A percentile compares a stretch with the other conserved stretches of the same genome.
phyloP scores from a whole-genome alignment of 2,797 vertebrate species.

The Sebastiscus albofasciatus region DNA sequence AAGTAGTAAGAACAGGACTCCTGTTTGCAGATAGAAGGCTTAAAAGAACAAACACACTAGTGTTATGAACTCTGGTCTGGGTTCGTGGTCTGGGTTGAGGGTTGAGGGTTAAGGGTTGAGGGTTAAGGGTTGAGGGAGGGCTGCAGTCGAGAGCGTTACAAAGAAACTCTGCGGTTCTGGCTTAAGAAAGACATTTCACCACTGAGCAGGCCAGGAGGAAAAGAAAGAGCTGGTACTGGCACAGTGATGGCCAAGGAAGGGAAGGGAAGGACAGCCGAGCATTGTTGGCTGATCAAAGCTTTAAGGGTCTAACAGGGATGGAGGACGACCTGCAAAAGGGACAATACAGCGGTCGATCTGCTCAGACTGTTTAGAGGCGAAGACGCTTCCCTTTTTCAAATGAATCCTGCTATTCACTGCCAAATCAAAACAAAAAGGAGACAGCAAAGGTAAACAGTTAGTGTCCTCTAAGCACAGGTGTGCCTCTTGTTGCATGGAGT shows the following conservation, averaged over 20 bases:
- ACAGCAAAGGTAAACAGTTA: slow-evolving; percentile 15
- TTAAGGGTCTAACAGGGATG: not conserved
- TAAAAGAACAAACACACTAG: not conserved
- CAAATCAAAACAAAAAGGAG: slow-evolving; percentile 17
- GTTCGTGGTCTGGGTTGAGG: not conserved
- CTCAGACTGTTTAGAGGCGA: not conserved
- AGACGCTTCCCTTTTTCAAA: slow-evolving; percentile 10
- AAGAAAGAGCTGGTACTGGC: not conserved
- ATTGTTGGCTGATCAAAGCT: not conserved
- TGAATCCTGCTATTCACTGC: not conserved
- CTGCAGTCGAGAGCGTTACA: not conserved
- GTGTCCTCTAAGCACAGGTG: slow-evolving; percentile 32
- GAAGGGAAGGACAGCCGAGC: slow-evolving; percentile 1
- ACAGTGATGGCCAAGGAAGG: not conserved
- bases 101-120: too few relatives aligned
- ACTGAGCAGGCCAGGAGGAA: not conserved
- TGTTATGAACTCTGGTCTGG: not conserved
- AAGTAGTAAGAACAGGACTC: not conserved
- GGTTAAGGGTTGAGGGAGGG: not conserved
- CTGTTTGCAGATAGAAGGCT: not conserved
- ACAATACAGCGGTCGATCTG: not conserved
- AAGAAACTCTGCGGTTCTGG: slow-evolving; percentile 1
- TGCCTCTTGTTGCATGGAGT: slow-evolving; percentile 15
- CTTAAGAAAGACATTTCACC: slow-evolving; percentile 11
- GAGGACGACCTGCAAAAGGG: not conserved